Conservation (phyloP, 2,113 vertebrate species). For the Tragelaphus buxtoni region DNA sequence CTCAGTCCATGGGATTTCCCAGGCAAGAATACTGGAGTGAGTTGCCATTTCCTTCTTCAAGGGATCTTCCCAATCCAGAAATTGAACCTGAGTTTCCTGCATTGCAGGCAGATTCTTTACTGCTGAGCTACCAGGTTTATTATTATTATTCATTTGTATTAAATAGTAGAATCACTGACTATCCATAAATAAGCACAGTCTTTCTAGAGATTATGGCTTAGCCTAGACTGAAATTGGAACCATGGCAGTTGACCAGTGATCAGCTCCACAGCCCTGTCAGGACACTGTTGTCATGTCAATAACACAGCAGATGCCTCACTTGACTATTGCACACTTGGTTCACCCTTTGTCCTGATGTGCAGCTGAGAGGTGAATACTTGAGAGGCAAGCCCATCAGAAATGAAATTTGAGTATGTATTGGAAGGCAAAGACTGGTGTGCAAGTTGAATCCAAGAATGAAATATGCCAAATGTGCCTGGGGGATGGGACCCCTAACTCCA, state of each 20-base stretch:
- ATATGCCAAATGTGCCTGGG: too few relatives aligned
- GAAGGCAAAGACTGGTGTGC: not conserved
- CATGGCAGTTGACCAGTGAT: not conserved
- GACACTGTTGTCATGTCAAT: not conserved
- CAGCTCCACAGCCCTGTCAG: not conserved
- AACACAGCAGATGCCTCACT: not conserved
- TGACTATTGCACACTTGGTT: not conserved
- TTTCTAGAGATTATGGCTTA: not conserved
- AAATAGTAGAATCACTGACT: not conserved
- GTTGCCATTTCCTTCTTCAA: not conserved
- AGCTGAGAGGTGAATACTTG: not conserved
- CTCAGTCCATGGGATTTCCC: not conserved
- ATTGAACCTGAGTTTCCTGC: not conserved
- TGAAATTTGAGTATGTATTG: not conserved
- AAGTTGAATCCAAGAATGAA: not conserved
- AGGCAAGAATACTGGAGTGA: not conserved
- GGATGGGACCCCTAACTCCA: not conserved
- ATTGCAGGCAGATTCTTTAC: not conserved
- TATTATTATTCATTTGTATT: not conserved
- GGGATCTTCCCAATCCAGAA: not conserved
- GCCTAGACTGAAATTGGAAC: not conserved
- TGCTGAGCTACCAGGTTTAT: not conserved
- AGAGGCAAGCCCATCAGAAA: not conserved
- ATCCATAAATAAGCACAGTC: not conserved
- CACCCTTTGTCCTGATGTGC: not conserved